Percentiles rank a stretch among this genome's conserved stretches.
Conservation (phyloP, 2,113 vertebrate genomes). For the Cebidichthys violaceus region DNA sequence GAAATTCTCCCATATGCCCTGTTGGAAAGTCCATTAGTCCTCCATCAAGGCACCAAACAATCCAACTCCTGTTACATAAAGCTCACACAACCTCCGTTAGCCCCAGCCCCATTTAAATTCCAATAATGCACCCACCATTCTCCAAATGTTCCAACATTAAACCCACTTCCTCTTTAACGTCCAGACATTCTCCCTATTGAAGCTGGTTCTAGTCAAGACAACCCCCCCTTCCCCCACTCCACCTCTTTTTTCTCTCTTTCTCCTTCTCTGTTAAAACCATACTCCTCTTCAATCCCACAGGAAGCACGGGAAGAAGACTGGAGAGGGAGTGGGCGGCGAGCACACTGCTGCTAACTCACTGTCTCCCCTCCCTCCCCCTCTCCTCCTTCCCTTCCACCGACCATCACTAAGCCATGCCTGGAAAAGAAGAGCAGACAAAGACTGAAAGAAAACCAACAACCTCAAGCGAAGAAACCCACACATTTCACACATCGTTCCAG, state of each 20-base stretch:
- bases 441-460: slow-evolving; percentile 59
- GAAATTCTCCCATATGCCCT: slow-evolving; percentile 38
- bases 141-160: slow-evolving; percentile 66
- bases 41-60: slow-evolving; percentile 40
- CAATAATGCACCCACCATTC: slow-evolving; percentile 64
- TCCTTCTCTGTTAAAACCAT: slow-evolving; percentile 77
- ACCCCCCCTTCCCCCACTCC: slow-evolving; percentile 13
- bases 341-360: slow-evolving; percentile 66
- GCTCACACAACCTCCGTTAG: slow-evolving; percentile 39
- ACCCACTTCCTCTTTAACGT: slow-evolving; percentile 75
- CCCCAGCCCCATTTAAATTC: slow-evolving; percentile 65
- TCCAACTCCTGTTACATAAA: slow-evolving; percentile 52
- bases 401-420: slow-evolving; percentile 54
- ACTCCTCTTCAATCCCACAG: slow-evolving; percentile 82
- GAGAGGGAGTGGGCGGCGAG: slow-evolving; percentile 72
- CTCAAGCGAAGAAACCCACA: slow-evolving; percentile 75
- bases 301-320: slow-evolving; percentile 77
- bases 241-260: slow-evolving; percentile 29
- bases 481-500: slow-evolving; percentile 80
- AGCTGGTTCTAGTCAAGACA: slow-evolving; percentile 58
- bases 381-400: background rate
- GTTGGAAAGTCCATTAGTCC: slow-evolving; percentile 63
- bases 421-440: slow-evolving; percentile 61
- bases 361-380: background rate
- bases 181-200: slow-evolving; percentile 73